Conservation (phyloP, 2,113 vertebrate species). For the Parus major region DNA sequence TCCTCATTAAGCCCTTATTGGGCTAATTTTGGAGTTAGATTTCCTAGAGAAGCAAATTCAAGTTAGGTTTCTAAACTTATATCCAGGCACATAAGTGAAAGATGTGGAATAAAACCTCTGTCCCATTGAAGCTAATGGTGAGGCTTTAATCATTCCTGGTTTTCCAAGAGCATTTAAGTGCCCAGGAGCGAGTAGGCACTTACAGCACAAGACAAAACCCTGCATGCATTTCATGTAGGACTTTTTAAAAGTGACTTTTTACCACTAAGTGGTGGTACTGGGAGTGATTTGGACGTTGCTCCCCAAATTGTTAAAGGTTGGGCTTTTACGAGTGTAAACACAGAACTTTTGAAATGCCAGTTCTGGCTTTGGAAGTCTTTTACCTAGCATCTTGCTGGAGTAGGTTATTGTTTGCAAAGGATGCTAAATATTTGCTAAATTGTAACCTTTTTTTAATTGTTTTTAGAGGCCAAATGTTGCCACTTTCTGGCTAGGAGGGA, state of each 20-base stretch:
- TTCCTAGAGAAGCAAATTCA: not conserved
- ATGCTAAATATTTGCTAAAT: not conserved
- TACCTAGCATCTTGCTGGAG: not conserved
- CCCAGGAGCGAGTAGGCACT: not conserved
- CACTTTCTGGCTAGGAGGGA: not conserved
- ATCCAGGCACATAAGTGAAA: not conserved
- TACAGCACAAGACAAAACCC: not conserved
- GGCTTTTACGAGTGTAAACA: not conserved
- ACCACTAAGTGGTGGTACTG: not conserved
- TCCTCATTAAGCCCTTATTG: not conserved
- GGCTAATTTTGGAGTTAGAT: not conserved
- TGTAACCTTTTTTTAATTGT: not conserved
- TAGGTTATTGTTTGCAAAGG: not conserved
- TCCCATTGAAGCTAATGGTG: not conserved
- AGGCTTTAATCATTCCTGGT: not conserved
- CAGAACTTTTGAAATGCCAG: not conserved
- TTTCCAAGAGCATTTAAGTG: not conserved
- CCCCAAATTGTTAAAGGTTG: not conserved
- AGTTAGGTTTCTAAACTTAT: not conserved
- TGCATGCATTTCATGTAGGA: not conserved
- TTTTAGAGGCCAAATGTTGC: not conserved
- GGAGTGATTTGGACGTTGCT: not conserved
- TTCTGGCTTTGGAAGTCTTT: not conserved
- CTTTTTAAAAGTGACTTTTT: not conserved
- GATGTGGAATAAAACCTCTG: not conserved